Evolutionary conservation across 2,113 vertebrate species (phyloP).

Genomic region (Genyomyrus donnyi): DNA sequence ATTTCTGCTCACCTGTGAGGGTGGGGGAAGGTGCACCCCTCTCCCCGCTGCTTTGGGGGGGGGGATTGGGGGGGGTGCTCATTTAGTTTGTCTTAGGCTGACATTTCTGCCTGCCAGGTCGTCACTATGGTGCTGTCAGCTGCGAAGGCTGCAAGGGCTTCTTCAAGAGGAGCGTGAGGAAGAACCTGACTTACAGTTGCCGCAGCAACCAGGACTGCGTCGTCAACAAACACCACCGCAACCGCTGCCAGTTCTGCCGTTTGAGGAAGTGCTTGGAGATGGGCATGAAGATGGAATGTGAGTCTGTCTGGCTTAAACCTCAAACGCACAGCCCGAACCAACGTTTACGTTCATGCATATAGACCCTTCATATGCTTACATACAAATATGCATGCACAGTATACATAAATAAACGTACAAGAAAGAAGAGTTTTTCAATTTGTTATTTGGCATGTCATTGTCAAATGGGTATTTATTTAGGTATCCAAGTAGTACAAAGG

Average conservation of each 20-base stretch:
- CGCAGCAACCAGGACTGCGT: constrained; percentile 95
- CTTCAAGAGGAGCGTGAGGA: constrained; percentile 96
- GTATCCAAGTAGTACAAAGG: neutral
- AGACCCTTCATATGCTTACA: neutral
- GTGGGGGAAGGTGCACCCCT: neutral
- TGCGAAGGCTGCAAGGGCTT: constrained; percentile 98
- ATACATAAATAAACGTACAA: neutral
- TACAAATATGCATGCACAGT: neutral
- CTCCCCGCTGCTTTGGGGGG: neutral
- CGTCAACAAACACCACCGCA: constrained; percentile 98
- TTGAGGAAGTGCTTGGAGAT: constrained; percentile 93
- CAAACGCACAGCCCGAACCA: neutral
- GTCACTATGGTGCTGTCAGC: constrained; percentile 96
- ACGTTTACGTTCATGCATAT: neutral
- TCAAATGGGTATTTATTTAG: neutral
- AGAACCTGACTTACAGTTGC: constrained; percentile 94
- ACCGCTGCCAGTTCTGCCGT: constrained; percentile 95
- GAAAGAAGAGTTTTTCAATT: neutral
- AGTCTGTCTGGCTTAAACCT: constrained; percentile 49
- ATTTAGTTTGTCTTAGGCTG: neutral
- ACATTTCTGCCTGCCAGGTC: constrained; percentile 58
- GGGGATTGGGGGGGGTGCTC: neutral
- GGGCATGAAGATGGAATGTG: constrained; percentile 99
- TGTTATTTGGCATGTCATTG: neutral
- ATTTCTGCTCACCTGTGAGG: neutral